Conservation (phyloP, 2,113 vertebrate genomes). For the Brachirus orientalis region DNA sequence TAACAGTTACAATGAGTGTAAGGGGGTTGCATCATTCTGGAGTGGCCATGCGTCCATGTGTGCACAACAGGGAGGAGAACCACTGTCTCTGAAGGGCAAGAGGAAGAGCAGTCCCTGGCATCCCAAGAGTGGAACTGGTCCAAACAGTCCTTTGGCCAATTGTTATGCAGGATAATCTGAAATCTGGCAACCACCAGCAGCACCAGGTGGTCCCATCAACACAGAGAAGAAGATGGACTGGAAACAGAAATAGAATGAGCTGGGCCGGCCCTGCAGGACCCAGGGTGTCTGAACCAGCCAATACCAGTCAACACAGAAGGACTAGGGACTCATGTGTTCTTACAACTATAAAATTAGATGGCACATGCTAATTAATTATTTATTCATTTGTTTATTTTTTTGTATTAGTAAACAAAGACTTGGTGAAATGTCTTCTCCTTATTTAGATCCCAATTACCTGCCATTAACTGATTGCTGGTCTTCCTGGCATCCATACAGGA, state of each 20-base stretch:
- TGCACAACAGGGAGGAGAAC: constrained; percentile 34
- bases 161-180: constrained; percentile 69
- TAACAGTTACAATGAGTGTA: constrained; percentile 62
- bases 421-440: not conserved
- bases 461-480: no score
- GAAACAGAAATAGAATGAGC: constrained; percentile 36
- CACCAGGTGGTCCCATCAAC: constrained; percentile 72
- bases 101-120: constrained; percentile 56
- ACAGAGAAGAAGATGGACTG: constrained; percentile 60
- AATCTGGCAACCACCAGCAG: constrained; percentile 59
- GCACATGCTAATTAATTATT: no score
- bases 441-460: no score
- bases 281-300: constrained; percentile 35
- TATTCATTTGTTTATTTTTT: no score
- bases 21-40: constrained; percentile 42
- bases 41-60: constrained; percentile 54
- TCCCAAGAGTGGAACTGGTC: constrained; percentile 34
- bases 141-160: constrained; percentile 66
- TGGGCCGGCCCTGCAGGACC: constrained; percentile 36
- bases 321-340: constrained; percentile 29
- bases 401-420: not conserved
- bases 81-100: constrained; percentile 62
- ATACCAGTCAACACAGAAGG: constrained; percentile 25
- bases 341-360: constrained; percentile 5
- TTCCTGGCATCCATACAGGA: no score